Evolutionary conservation across 2,113 vertebrate species (phyloP), one percentile per base, ranked within the genome.

Genomic region (Alexandromys fortis): DNA sequence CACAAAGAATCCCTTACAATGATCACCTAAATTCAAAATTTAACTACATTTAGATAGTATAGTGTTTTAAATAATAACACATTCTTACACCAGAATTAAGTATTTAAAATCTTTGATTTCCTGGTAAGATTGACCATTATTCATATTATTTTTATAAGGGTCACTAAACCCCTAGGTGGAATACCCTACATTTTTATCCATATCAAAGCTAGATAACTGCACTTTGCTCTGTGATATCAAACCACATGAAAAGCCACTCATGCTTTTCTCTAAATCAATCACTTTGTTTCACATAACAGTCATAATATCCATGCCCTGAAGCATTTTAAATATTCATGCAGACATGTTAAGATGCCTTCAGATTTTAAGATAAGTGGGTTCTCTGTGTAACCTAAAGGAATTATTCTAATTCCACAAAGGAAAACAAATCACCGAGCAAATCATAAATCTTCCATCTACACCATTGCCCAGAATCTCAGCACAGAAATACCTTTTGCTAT

Each of bases 301-400:
- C 86, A 87, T 94, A 95, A 77, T 92, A 95, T 81, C 65, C 89
- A 42, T 95, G 85, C 73, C 87, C 83, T 88, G 75, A 92, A 94
- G 78, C 82, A 96, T 88, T 97, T 94, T 95, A 95, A 96, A 96
- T 97, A 95, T 96, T 96, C 95, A 97, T 93, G 89, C 65, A n/a
- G 49, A 81, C 68, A 81, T 91, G 72, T 94, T 92, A 96, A 94
- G 89, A 92, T 91, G 89, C 58, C 86, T 97, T 85, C 35, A 91
- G n/a, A 35, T 92, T 96, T 94, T 96, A 93, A 94, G 82, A 91
- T 97, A 96, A 97, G 95, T 96, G 86, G 42, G 94, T 97, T 96
- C 97, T 90, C 67, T 76, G 42, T 75, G 49, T 94, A 96, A 95
- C 88, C 85, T 89, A 92, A 96, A 98, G 78, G 87, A 94, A 96